phyloP scores from a whole-genome alignment of 2,888 invertebrate species.

The Lagria hirta region DNA sequence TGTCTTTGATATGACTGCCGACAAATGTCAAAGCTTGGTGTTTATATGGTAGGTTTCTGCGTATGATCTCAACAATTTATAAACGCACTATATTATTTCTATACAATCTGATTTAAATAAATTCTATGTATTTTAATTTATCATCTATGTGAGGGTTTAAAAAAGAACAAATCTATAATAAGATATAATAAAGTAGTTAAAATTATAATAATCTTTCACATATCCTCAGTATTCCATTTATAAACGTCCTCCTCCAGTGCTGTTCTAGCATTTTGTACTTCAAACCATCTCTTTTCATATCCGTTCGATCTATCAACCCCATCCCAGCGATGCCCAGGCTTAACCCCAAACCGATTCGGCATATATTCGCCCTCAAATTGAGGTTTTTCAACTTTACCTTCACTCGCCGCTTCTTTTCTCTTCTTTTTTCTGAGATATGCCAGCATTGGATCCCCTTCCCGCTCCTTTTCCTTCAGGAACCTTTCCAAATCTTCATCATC shows the following conservation, averaged over 20 bases:
- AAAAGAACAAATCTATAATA: too few relatives aligned
- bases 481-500: constrained; percentile 88
- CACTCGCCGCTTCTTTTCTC: constrained; percentile 60
- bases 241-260: constrained; percentile 85
- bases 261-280: constrained; percentile 70
- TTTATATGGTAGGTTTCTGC: too few relatives aligned
- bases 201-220: too few relatives aligned
- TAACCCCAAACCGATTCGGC: constrained; percentile 89
- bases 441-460: constrained; percentile 93
- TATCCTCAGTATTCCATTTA: constrained; percentile 92
- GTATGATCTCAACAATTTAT: too few relatives aligned
- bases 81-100: too few relatives aligned
- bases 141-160: neutral
- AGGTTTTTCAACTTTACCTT: constrained; percentile 65
- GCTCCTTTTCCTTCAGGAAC: constrained; percentile 70
- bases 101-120: too few relatives aligned
- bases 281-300: constrained; percentile 88
- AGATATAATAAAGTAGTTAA: too few relatives aligned
- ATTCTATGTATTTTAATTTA: too few relatives aligned
- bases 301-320: constrained; percentile 97
- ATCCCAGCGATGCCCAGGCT: constrained; percentile 97
- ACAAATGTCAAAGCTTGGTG: too few relatives aligned
- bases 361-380: constrained; percentile 82
- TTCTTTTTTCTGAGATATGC: constrained; percentile 77
- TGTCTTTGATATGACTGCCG: too few relatives aligned